These are phyloP conservation scores for Rambutsinella grinnellia DNA, from an alignment of 2,888 invertebrate genomes.

Conservation along the genomic window DNA sequence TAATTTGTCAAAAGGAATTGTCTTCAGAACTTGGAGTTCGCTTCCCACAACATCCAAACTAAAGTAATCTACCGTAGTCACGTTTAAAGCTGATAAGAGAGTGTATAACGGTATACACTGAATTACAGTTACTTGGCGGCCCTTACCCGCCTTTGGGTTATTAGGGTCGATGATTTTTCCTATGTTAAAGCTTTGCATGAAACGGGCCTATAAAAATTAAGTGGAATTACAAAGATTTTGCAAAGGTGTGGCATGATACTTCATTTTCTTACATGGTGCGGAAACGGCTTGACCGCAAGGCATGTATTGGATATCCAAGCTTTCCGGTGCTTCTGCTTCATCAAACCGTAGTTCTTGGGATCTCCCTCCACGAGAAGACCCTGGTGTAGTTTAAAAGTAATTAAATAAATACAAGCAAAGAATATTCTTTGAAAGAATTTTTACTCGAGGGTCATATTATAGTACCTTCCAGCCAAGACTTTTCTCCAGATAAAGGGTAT, in stretches of 20 bases:
- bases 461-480: conserved; percentile 67
- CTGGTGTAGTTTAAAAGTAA: too few relatives aligned
- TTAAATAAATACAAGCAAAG: too few relatives aligned
- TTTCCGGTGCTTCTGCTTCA: conserved; percentile 67
- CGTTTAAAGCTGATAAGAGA: conserved; percentile 9
- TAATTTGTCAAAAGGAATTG: conserved; percentile 31
- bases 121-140: too few relatives aligned
- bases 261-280: conserved; percentile 58
- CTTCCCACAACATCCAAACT: conserved; percentile 29
- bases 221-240: too few relatives aligned
- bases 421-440: too few relatives aligned
- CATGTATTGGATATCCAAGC: conserved; percentile 68
- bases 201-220: conserved; percentile 23
- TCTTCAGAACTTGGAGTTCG: conserved; percentile 24
- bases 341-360: conserved; percentile 67
- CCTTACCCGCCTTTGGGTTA: too few relatives aligned
- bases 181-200: conserved; percentile 45
- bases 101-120: conserved; percentile 29
- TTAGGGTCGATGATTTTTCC: conserved; percentile 39
- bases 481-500: conserved; percentile 69
- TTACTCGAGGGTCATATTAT: too few relatives aligned
- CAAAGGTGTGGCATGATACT: too few relatives aligned
- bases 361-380: conserved; percentile 69
- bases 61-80: conserved; percentile 9
- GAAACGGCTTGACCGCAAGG: conserved; percentile 66